Base-by-base conservation (phyloP, 2,888 invertebrate genomes). In the Orchesellides sinensis region DNA sequence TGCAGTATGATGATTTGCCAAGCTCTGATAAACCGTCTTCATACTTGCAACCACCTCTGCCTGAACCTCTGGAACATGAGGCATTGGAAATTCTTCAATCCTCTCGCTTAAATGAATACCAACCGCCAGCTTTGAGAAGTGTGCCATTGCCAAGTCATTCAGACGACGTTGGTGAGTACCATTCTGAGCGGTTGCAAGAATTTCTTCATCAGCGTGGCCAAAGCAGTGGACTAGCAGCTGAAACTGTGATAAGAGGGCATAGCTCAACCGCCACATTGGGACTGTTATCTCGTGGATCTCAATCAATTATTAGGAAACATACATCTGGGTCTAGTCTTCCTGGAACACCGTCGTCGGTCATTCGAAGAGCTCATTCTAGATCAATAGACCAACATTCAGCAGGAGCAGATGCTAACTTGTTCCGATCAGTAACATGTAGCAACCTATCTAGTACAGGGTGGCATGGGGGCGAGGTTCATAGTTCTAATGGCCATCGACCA, bases 261-360 rank as follows among this genome's bases (percentile, higher is more conserved):
- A 61, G 23, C 19, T 27, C 70, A 45, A 45, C 29, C n/a, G 69
- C 54, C 35, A 12, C 65, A 6, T 23, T 23, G 21, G 52, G 4
- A n/a, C n/a, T n/a, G 5, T 54, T 21, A 25, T n/a, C 59, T 32
- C 32, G 29, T 29, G 70, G 65, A 79, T 79, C 79, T 79, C 78
- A 78, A 45, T 54, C 70, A 12, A 70, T 79, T 70, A 70, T 79
- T n/a, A 78, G 78, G 69, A 79, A 79, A 54, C 79, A 79, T 23
- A 19, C 79, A 6, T 54, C 54, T 35, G 69, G 78, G 12, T 40
- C 70, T 79, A 79, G 79, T 70, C 70, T 79, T 79, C 79, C 79
- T 52, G 63, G 52, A 40, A 40, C 35, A 5, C 78, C 77, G 8
- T 68, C 32, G 8, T 78, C 79, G 52, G 79, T 79, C 29, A 79